phyloP scores from a whole-genome alignment of 1,140 invertebrate species.

The Apis florea region DNA sequence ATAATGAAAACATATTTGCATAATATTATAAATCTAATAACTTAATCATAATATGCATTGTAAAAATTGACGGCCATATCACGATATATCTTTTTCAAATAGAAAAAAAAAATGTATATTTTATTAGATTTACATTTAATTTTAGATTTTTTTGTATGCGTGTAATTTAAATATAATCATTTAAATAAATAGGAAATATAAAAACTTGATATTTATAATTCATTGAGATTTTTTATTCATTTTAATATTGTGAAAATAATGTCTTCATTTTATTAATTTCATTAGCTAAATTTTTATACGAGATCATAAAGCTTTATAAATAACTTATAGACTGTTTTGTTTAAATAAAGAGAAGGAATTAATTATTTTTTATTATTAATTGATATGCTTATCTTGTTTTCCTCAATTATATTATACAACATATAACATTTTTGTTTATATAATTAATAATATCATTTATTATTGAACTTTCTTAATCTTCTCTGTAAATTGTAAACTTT shows the following conservation, averaged over 20 bases:
- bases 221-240: neutral
- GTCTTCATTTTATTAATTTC: too few species aligned
- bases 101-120: neutral
- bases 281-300: too few species aligned
- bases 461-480: slow-evolving; percentile 67
- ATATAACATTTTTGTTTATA: neutral
- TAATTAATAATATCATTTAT: neutral
- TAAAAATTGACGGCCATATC: neutral
- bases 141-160: neutral
- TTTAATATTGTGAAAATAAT: too few species aligned
- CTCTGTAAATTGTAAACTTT: slow-evolving; percentile 40
- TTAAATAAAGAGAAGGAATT: too few species aligned
- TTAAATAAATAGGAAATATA: neutral
- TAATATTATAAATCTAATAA: neutral
- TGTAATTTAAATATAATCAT: neutral
- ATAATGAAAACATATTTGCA: neutral
- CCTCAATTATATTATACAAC: neutral
- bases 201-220: neutral
- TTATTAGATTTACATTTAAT: neutral
- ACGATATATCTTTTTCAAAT: neutral
- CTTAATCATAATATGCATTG: neutral
- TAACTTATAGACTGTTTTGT: too few species aligned
- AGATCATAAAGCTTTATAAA: too few species aligned
- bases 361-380: neutral
- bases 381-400: neutral